Evolutionary conservation across 2,888 invertebrate species (phyloP).

Genomic region (Minunthozetes semirufus): DNA sequence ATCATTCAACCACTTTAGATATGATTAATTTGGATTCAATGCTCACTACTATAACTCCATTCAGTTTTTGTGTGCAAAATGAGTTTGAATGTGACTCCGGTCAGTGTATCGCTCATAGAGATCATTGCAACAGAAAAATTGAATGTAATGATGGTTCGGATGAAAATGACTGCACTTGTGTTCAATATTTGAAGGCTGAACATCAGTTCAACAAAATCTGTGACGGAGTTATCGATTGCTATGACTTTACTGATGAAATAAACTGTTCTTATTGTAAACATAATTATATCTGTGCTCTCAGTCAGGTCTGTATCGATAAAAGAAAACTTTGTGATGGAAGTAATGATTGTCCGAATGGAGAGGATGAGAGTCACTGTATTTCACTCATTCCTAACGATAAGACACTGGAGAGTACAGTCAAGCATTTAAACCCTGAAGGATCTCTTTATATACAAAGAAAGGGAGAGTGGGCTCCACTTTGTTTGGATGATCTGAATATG

Average conservation of each 20-base stretch:
- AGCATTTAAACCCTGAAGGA: constrained; percentile 50
- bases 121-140: background rate
- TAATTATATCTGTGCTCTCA: background rate
- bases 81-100: constrained; percentile 38
- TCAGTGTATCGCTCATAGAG: constrained; percentile 36
- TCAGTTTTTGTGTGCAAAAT: background rate
- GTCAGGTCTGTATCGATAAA: constrained; percentile 22
- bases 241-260: constrained; percentile 56
- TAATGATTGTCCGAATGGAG: constrained; percentile 32
- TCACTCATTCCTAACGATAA: constrained; percentile 12
- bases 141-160: constrained; percentile 29
- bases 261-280: constrained; percentile 5
- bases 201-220: constrained; percentile 66
- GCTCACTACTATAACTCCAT: constrained; percentile 21
- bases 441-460: constrained; percentile 66
- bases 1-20: background rate
- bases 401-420: background rate
- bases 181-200: constrained; percentile 65
- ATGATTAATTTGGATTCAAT: background rate
- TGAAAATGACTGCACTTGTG: constrained; percentile 53
- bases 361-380: constrained; percentile 33
- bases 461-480: constrained; percentile 70
- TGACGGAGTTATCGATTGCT: constrained; percentile 70
- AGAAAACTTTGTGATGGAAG: constrained; percentile 29
- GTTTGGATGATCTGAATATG: constrained; percentile 61